Conservation (phyloP, 2,888 invertebrate genomes). For the Nipponacmea schrenckii region DNA sequence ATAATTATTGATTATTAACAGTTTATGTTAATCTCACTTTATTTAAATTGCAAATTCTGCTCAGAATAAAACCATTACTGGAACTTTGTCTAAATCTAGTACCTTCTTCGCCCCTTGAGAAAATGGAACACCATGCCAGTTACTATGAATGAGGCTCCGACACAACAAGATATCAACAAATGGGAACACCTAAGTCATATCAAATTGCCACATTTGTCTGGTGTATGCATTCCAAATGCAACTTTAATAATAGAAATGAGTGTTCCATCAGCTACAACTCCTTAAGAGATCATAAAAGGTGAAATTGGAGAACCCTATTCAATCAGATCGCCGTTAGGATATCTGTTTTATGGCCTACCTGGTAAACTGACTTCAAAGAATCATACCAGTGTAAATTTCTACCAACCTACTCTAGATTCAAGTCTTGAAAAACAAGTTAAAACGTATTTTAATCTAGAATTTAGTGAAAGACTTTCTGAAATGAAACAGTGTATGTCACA, state of each 20-base stretch:
- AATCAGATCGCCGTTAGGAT: neutral
- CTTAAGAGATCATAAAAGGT: neutral
- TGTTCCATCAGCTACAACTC: neutral
- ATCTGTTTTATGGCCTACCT: conserved; percentile 1
- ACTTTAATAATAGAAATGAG: neutral
- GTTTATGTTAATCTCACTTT: too few species aligned
- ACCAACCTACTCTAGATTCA: too few species aligned
- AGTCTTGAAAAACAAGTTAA: too few species aligned
- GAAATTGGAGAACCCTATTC: neutral
- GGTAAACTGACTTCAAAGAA: neutral
- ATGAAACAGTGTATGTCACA: conserved; percentile 14
- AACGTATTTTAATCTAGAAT: neutral
- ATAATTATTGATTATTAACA: too few species aligned
- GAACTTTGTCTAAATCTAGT: too few species aligned
- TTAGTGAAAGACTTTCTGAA: conserved; percentile 11
- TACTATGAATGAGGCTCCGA: neutral
- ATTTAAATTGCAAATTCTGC: too few species aligned
- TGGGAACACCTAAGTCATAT: conserved; percentile 9
- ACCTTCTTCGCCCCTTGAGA: too few species aligned
- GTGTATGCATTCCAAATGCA: neutral
- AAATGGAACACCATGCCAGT: neutral
- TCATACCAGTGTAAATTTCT: neutral
- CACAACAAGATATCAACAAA: conserved; percentile 4
- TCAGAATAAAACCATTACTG: too few species aligned
- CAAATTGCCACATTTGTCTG: neutral